Evolutionary conservation across 1,140 invertebrate genomes (phyloP).

Genomic region (Brachionus asplanchnoidis): DNA sequence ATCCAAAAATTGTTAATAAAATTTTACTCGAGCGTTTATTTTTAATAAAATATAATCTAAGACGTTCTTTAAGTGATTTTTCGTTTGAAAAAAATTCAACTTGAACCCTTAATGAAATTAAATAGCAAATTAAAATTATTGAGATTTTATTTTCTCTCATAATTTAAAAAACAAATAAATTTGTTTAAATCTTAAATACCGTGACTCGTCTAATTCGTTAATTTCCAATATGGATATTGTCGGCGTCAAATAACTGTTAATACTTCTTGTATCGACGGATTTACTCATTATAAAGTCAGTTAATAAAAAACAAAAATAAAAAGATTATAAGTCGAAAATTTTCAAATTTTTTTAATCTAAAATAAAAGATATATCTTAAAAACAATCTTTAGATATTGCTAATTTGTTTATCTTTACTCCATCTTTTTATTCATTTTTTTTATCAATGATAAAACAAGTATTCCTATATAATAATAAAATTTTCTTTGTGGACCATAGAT

Average conservation of each 20-base stretch:
- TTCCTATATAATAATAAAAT: neutral
- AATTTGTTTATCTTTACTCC: too few relatives aligned
- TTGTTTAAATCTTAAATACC: neutral
- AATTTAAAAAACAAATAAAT: neutral
- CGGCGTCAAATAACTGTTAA: neutral
- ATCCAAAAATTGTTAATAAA: neutral
- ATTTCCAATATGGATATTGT: neutral
- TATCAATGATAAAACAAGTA: neutral
- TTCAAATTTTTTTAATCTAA: neutral
- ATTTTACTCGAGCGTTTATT: slow-evolving; percentile 98
- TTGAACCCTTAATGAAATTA: slow-evolving; percentile 69
- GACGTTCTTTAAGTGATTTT: slow-evolving; percentile 92
- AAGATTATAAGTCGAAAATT: neutral
- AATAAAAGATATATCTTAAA: neutral
- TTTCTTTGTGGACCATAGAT: neutral
- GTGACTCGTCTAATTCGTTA: neutral
- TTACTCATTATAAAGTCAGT: neutral
- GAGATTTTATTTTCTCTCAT: neutral
- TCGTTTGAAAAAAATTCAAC: slow-evolving; percentile 99
- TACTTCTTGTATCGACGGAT: neutral
- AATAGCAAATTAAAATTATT: neutral
- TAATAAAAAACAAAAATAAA: neutral
- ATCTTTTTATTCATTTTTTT: too few relatives aligned
- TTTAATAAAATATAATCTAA: slow-evolving; percentile 97
- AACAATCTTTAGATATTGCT: too few relatives aligned